These are phyloP conservation scores for Cariama cristata DNA, from an alignment of 2,113 vertebrate genomes.

Conservation along the genomic window DNA sequence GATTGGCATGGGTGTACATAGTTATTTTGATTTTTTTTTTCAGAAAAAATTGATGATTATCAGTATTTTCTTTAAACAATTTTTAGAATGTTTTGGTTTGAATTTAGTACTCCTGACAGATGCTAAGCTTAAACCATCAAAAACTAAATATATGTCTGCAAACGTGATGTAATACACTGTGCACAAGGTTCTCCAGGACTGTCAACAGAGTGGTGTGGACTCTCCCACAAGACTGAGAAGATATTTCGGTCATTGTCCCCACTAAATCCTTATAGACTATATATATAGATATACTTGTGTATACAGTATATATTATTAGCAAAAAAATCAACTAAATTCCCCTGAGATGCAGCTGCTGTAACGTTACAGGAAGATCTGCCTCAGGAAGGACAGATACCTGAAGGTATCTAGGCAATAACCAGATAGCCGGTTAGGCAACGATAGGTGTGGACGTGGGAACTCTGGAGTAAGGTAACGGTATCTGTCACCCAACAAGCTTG, in stretches of 20 bases:
- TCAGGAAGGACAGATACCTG: background rate
- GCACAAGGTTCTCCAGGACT: background rate
- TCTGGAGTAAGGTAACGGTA: background rate
- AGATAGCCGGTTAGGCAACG: rapidly evolving
- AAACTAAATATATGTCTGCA: background rate
- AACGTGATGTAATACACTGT: no score
- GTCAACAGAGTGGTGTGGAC: background rate
- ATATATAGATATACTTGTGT: rapidly evolving
- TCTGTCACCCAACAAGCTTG: background rate
- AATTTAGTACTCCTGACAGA: background rate
- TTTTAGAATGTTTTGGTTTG: background rate
- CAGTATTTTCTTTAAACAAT: conserved; percentile 50
- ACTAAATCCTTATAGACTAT: background rate
- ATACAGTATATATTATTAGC: background rate
- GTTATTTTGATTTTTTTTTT: background rate
- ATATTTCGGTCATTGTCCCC: background rate
- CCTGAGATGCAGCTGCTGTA: background rate
- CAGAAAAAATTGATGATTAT: background rate
- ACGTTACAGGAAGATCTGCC: background rate
- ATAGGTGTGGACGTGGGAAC: rapidly evolving
- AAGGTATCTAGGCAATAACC: background rate
- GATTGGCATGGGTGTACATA: conserved; percentile 16
- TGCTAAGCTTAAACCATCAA: background rate
- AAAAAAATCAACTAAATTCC: background rate
- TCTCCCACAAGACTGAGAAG: background rate